Base-by-base conservation (phyloP, 2,797 vertebrate species). In the Oryzias sinensis region DNA sequence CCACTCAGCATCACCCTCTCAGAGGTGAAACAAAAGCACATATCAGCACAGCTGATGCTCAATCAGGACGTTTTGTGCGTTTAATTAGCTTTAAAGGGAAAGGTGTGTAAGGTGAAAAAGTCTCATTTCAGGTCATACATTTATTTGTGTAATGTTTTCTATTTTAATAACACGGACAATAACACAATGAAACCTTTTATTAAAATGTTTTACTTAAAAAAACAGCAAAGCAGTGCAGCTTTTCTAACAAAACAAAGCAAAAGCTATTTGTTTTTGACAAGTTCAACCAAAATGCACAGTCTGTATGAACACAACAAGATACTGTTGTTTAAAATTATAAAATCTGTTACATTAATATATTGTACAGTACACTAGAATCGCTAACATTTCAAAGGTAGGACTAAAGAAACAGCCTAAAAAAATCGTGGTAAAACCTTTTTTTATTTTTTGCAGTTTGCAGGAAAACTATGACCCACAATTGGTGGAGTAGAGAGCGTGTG, bases 1-100 rank as follows among this genome's bases (percentile, higher is more conserved):
- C 86, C 76, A 76, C 79, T 42, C 16, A 49, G 68, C 65, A 89
- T 91, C 88, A 84, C 82, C 48, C 37, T 47, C 43, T 57, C 45
- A 5, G 65, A 61, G 29, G 72, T 69, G 62, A 81, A 88, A 76
- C 44, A 50, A 61, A 84, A 90, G 86, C 84, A 85, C 41, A 49
- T 16, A 81, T 89, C 88, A 90, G 90, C 85, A 73, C 47, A 24
- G 43, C 53, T 49, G 40, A 64, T 50, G 81, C 77, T 85, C 77
- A 76, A 59, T 78, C 68, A 72, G 54, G 22, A 42, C 56, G 59
- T 46, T 22, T 5, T 45, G 65, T 65, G 59, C 63, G n/a, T 46
- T 49, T 63, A 63, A 53, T 57, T 43, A 68, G 11, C 27, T 13
- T 54, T 18, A 57, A 4, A 16, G 45, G 24, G 2, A 51, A 14